Evolutionary conservation across 2,888 invertebrate species (phyloP).

Genomic region (Lasioglossum vierecki): DNA sequence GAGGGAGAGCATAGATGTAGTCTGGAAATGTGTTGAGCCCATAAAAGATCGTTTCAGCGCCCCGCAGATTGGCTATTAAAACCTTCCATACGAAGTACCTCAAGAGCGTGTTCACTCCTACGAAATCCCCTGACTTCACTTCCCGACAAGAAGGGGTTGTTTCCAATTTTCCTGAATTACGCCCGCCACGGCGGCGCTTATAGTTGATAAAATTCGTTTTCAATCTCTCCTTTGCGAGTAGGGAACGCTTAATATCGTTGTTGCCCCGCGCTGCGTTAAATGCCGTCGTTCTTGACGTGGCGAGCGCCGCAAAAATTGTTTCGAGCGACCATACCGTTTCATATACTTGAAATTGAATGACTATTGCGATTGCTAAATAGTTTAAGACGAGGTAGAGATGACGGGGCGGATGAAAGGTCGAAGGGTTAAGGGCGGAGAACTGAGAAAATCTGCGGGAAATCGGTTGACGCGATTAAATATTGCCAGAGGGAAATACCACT

Average conservation of each 20-base stretch:
- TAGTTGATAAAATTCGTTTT: constrained; percentile 68
- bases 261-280: constrained; percentile 35
- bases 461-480: constrained; percentile 41
- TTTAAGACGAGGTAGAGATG: neutral
- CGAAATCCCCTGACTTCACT: constrained; percentile 68
- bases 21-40: constrained; percentile 58
- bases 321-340: neutral
- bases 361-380: neutral
- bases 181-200: constrained; percentile 56
- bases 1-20: constrained; percentile 6
- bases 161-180: constrained; percentile 76
- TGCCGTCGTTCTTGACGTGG: constrained; percentile 21
- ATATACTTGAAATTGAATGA: neutral
- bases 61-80: constrained; percentile 76
- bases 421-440: neutral
- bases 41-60: constrained; percentile 71
- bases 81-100: constrained; percentile 73
- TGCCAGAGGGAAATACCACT: neutral
- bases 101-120: constrained; percentile 66
- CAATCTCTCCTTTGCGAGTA: constrained; percentile 50
- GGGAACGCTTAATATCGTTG: constrained; percentile 37
- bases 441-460: constrained; percentile 12
- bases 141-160: constrained; percentile 73
- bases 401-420: neutral
- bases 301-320: neutral